Evolutionary conservation across 2,797 vertebrate species (phyloP), one percentile per base, ranked within the genome.

Genomic region (Tokudaia muenninki): DNA sequence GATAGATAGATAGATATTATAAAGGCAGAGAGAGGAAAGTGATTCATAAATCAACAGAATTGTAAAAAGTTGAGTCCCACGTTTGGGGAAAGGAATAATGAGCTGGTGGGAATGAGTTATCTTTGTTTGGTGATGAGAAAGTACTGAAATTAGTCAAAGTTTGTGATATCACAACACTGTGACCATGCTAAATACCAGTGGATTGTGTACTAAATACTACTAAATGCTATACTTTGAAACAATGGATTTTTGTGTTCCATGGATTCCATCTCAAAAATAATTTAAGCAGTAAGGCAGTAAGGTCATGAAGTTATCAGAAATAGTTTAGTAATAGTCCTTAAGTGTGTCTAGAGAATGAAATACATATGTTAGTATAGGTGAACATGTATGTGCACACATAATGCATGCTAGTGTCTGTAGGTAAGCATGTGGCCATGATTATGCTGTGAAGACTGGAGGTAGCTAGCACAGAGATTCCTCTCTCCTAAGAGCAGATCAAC

Each of bases 401-500:
- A 17, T 21, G 37, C 57, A 63, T 10, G 8, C 8, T 52, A 22
- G 21, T 21, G 6, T 34, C 31, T 29, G 50, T 44, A 14, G 21
- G 55, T 24, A 44, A 26, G 17, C 34, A 47, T 80, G 52, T 44
- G 19, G 24, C 29, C 59, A 57, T 29, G 37, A 52, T 29, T 41
- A 57, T 83, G 29, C 34, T 50, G 12, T 63, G 95, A 65, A 7
- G 19, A 47, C 17, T 70, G 16, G 21, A 88, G 52, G 75, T 19
- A 31, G 10, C 11, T 52, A 80, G 52, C 11, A 37, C 19, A 24
- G 63, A 34, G 59, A 86, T 86, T 86, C 17, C 44, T 86, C 5
- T 88, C 31, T 41, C 44, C 50, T 86, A 95, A 97, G 98, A 83
- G 97, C 97, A 97, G 93, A 98, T 70, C 98, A 96, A 52, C 52